Conservation (phyloP, 2,797 vertebrate genomes). For the Gadopsis bispinosus region DNA sequence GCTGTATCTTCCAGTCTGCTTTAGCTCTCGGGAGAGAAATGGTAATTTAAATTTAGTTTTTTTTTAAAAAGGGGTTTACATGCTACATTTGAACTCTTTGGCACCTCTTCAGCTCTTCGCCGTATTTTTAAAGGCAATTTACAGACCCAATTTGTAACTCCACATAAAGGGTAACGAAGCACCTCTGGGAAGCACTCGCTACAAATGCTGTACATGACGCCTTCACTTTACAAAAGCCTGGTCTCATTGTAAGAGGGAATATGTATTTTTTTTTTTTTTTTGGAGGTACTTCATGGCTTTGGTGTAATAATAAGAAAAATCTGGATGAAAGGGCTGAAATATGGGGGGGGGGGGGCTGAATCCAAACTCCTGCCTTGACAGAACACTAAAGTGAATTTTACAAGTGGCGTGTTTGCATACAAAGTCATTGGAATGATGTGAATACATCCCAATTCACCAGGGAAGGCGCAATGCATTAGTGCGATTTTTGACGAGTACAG, state of each 20-base stretch:
- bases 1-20: neutral
- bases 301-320: neutral
- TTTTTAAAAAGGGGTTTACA: conserved; percentile 3
- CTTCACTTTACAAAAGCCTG: conserved; percentile 10
- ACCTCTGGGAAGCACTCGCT: neutral
- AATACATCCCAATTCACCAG: too few species aligned
- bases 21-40: neutral
- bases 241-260: neutral
- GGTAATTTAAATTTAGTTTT: neutral
- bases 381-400: neutral
- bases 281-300: conserved; percentile 13
- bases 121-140: conserved; percentile 5
- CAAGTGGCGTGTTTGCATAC: neutral
- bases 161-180: neutral
- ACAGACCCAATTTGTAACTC: neutral
- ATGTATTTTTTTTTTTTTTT: neutral
- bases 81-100: conserved; percentile 12
- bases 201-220: neutral
- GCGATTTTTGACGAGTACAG: too few species aligned
- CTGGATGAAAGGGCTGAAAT: conserved; percentile 42
- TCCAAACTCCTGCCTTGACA: conserved; percentile 70
- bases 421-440: too few species aligned
- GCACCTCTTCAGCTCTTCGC: conserved; percentile 3
- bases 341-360: conserved; percentile 43
- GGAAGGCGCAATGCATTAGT: too few species aligned